Evolutionary conservation across 2,113 vertebrate species (phyloP).

Genomic region (Falco punctatus): DNA sequence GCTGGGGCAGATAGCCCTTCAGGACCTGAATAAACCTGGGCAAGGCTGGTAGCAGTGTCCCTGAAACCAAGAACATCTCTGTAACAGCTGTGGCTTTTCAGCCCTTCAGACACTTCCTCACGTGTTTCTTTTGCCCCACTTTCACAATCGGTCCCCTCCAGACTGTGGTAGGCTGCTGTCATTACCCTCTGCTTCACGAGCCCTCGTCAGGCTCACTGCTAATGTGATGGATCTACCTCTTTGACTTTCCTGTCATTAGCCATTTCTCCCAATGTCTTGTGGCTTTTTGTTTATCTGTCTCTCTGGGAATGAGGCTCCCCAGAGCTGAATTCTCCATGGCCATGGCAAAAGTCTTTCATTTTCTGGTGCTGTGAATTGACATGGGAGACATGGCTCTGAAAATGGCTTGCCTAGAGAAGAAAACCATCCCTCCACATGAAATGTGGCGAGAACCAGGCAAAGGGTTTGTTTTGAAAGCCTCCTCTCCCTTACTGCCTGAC

Average conservation of each 20-base stretch:
- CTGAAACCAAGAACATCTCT: not conserved
- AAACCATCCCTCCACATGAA: not conserved
- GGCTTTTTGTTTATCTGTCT: not conserved
- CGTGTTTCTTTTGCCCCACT: fast-evolving
- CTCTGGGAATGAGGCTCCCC: not conserved
- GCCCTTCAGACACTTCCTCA: not conserved
- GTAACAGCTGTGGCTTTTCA: not conserved
- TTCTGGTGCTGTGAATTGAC: not conserved
- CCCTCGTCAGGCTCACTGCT: not conserved
- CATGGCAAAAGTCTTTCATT: not conserved
- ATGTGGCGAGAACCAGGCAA: not conserved
- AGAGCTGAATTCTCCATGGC: not conserved
- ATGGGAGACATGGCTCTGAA: not conserved
- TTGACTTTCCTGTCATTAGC: not conserved
- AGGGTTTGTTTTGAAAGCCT: not conserved
- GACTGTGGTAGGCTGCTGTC: not conserved
- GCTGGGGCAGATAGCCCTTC: not conserved
- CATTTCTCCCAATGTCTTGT: not conserved
- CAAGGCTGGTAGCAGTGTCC: not conserved
- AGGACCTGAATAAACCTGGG: not conserved
- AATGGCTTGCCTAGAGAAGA: not conserved
- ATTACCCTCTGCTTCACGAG: not conserved
- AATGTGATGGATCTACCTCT: not conserved
- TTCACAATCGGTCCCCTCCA: not conserved
- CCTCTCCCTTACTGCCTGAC: not conserved